Evolutionary conservation across 2,888 invertebrate species (phyloP), one percentile per base, ranked within the genome.

Genomic region (Clunio marinus): DNA sequence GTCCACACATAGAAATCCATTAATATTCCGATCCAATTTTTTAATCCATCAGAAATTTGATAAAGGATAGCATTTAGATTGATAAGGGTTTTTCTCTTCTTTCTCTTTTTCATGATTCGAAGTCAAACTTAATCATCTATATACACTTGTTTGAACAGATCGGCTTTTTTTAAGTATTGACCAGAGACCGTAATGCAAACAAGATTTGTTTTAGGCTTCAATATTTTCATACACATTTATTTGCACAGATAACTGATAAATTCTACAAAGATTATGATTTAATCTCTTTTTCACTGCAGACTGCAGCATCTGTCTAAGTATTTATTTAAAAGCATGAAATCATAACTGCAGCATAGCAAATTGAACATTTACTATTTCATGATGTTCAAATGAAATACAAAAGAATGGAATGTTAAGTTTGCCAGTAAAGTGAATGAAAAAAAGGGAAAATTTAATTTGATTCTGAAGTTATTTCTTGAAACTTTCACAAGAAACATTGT

Each of bases 21-120:
- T 66, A 55, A 66, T 66, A 66, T 66, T 66, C 66, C 35, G n/a
- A 13, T 25, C 46, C 28, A 41, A 65, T 66, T 66, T 62, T 66
- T 66, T 66, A 66, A 66, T 66, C 66, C 17, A 66, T 66, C 66
- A 66, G 15, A 25, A 66, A 45, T 66, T 66, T 66, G 66, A 66
- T 66, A 28, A 55, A 55, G 55, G 55, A n/a, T 15, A 45, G 22
- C 45, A 41, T 65, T 28, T 45, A 35, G 32, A 28, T 55, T 66
- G 66, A 66, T 66, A 35, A 46, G 51, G 66, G 66, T 66, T 66
- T 35, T 25, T 28, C 22, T 20, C 28, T 25, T 57, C 27, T n/a
- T n/a, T n/a, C n/a, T n/a, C n/a, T n/a, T n/a, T n/a, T n/a, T n/a
- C n/a, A n/a, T 51, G 13, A 22, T 7, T 4, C 51, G 4, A 22